Conservation (phyloP, 2,797 vertebrate species). For the Setipinna tenuifilis region DNA sequence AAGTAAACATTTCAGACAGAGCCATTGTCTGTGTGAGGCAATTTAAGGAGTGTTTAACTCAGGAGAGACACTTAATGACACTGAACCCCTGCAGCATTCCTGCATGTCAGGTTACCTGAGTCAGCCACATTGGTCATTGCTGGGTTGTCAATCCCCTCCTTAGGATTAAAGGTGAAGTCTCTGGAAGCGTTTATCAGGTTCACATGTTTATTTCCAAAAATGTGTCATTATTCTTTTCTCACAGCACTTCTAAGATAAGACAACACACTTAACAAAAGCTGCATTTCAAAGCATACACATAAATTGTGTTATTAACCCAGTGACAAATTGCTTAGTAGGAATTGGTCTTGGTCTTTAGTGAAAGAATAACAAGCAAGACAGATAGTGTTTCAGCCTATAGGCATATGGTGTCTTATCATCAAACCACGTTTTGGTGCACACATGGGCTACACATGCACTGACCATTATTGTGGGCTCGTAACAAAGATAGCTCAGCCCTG, state of each 20-base stretch:
- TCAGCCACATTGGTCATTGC: slow-evolving; percentile 80
- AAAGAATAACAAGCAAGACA: neutral
- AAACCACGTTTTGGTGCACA: neutral
- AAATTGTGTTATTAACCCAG: neutral
- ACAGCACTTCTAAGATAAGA: neutral
- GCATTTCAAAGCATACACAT: neutral
- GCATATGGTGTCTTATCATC: neutral
- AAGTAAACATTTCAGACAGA: no score
- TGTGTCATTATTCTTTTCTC: neutral
- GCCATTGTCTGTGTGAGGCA: neutral
- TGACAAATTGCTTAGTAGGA: neutral
- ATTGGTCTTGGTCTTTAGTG: neutral
- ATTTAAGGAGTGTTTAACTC: neutral
- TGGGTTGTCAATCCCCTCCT: slow-evolving; percentile 95
- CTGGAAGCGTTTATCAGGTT: slow-evolving; percentile 56
- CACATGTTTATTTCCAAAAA: neutral
- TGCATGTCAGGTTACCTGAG: slow-evolving; percentile 61
- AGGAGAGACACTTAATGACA: no score
- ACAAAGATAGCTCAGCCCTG: neutral
- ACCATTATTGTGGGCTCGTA: neutral
- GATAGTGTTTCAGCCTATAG: neutral
- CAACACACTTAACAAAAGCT: neutral
- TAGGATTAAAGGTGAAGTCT: slow-evolving; percentile 94
- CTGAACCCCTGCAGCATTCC: no score
- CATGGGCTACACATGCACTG: neutral